A percentile compares a stretch with the other conserved stretches of the same genome.
Evolutionary conservation across 1,140 invertebrate genomes (phyloP).

Genomic region (Trichonephila clavipes): DNA sequence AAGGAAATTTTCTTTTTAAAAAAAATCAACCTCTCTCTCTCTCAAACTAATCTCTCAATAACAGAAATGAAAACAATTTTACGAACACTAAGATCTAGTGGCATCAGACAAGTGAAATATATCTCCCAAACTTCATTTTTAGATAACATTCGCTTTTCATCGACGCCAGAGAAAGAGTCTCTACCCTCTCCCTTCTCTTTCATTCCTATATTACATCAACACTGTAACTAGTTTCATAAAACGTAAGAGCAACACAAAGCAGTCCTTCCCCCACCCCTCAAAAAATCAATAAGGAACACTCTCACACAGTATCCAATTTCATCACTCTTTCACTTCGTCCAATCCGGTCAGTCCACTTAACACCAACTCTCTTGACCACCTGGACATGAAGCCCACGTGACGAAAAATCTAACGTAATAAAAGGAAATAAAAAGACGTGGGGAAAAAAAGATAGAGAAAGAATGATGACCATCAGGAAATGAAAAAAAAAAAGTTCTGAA

Average conservation of each 20-base stretch:
- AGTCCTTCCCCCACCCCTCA: too few species aligned
- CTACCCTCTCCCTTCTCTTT: neutral
- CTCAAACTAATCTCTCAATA: too few species aligned
- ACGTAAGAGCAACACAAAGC: neutral
- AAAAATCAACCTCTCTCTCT: too few species aligned
- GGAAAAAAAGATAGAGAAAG: neutral
- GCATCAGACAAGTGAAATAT: too few species aligned
- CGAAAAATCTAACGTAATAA: conserved; percentile 19
- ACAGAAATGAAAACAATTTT: too few species aligned
- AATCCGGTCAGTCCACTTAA: neutral
- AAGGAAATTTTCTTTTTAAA: too few species aligned
- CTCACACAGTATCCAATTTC: conserved; percentile 20
- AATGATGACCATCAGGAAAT: neutral
- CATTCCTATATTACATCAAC: neutral
- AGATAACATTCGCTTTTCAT: too few species aligned
- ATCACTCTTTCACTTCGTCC: neutral
- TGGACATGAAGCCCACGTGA: neutral
- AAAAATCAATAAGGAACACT: neutral
- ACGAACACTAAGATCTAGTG: too few species aligned
- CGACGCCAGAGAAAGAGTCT: too few species aligned
- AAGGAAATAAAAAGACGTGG: neutral
- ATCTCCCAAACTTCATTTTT: too few species aligned
- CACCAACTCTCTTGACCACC: neutral
- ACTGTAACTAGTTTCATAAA: neutral
- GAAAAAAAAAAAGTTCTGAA: neutral